These are phyloP conservation scores for Leptatherina wallacei DNA, from an alignment of 2,797 vertebrate genomes.

Conservation along the genomic window DNA sequence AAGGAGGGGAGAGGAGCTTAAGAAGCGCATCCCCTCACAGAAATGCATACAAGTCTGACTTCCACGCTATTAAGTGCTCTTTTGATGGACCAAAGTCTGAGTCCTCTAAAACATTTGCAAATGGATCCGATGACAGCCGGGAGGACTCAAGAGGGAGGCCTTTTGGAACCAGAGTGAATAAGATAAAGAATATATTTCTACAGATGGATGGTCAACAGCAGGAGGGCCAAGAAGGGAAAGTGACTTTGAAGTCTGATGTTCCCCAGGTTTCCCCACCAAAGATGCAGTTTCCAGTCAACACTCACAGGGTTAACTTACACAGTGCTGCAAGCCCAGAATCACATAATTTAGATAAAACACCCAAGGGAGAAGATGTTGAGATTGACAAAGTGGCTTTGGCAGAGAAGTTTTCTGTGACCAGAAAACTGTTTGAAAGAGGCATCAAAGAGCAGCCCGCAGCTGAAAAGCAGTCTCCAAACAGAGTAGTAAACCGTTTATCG, in stretches of 20 bases:
- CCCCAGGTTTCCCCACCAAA: constrained; percentile 78
- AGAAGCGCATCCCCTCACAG: constrained; percentile 93
- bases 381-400: constrained; percentile 92
- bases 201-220: constrained; percentile 90
- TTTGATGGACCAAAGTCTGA: constrained; percentile 90
- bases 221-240: constrained; percentile 80
- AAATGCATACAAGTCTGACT: constrained; percentile 94
- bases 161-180: constrained; percentile 91
- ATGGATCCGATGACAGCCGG: constrained; percentile 83
- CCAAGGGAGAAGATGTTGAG: constrained; percentile 88
- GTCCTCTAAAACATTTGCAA: constrained; percentile 82
- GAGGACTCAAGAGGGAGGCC: constrained; percentile 83
- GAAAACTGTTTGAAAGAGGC: constrained; percentile 92
- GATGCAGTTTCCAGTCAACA: constrained; percentile 75
- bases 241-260: constrained; percentile 74
- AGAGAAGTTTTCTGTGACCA: constrained; percentile 93
- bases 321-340: constrained; percentile 76
- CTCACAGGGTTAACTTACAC: constrained; percentile 80
- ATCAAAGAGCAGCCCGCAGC: constrained; percentile 83
- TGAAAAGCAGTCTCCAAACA: constrained; percentile 83
- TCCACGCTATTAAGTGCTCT: constrained; percentile 93
- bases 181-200: constrained; percentile 95
- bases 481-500: constrained; percentile 73
- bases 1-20: constrained; percentile 89
- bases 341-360: constrained; percentile 80